Evolutionary conservation across 2,888 invertebrate genomes (phyloP), one percentile per base, ranked within the genome.

Genomic region (Clepsis dumicolana): DNA sequence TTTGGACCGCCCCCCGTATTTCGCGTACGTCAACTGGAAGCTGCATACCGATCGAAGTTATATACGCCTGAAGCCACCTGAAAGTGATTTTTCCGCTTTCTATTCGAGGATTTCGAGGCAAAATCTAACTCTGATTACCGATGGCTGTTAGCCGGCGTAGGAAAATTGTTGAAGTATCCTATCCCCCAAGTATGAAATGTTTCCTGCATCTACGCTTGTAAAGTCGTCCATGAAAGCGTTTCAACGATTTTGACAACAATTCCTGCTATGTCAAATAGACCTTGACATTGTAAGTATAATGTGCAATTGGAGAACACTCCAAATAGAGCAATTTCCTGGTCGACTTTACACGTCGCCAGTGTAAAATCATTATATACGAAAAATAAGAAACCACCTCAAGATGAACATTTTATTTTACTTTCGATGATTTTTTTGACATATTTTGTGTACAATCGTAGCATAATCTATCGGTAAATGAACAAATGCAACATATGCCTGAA

Each of bases 401-500:
- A 48, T 12, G 10, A 35, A 35, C 12, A 10, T 48, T 10, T 41
- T n/a, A 41, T 4, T 3, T 12, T 41, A n/a, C n/a, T 48, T 48
- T 21, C 12, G 16, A 44, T n/a, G 8, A 16, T 44, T 8, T 7
- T 44, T 44, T 18, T 18, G n/a, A 44, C 41, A 16, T 44, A 8
- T 14, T 44, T 48, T 48, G 18, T 48, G 21, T 48, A 48, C 18
- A n/a, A 44, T 5, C 41, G 16, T 48, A 21, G 12, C 21, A 10
- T 21, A 21, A 12, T 21, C 2, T 48, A 12, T 21, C 21, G 10
- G 21, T 21, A 12, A 48, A 18, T 52, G 35, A 21, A 12, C 38
- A 63, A n/a, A 12, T 44, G 21, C n/a, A 32, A 8, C 32, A 32
- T 16, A 38, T 38, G 38, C 50, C 57, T 35, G n/a, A 56, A 56